Base-by-base conservation (phyloP, 2,888 invertebrate genomes). In the Acleris literana region DNA sequence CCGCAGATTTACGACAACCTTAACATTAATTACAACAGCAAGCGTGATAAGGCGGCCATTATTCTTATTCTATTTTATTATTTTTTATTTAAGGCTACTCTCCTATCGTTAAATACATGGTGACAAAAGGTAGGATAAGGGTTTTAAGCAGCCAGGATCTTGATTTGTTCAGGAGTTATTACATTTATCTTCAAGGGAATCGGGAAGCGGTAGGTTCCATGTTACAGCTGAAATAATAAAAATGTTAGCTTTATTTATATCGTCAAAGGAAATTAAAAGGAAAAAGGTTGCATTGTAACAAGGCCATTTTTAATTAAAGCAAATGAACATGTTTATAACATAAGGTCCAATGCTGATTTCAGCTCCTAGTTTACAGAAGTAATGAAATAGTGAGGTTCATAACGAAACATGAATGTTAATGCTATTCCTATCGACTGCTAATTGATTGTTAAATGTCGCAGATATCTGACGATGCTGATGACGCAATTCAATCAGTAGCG, bases 401-500 rank as follows among this genome's bases (percentile, higher is more conserved):
- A 25, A 51, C 49, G 39, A 17, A 49, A 29, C 18, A 11, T 56
- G 43, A 33, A 18, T 29, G 18, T 44, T 33, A 17, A 52, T 22
- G 29, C 52, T 53, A 33, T 63, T 22, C 25, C 49, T 17, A 44
- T 33, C 22, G 52, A 56, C 43, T 49, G 53, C 17, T 64, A 64
- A 64, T 54, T 64, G 39, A 53, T 25, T 29, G 44, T 53, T 25
- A 49, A 58, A 58, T 33, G 39, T 51, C 59, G 48, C 43, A 16
- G 57, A 64, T 53, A 58, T 62, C 48, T 22, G 39, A 57, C 22
- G 29, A 49, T 17, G 17, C 6, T 17, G 16, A 39, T 63, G 56
- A 63, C 56, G 49, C 17, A 62, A 56, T 22, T 54, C 48, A 22
- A 60, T 65, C 55, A 44, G 60, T 58, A 58, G 39, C 18, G 33